Conservation (phyloP, 1,140 invertebrate species). For the Lepidostoma basale region DNA sequence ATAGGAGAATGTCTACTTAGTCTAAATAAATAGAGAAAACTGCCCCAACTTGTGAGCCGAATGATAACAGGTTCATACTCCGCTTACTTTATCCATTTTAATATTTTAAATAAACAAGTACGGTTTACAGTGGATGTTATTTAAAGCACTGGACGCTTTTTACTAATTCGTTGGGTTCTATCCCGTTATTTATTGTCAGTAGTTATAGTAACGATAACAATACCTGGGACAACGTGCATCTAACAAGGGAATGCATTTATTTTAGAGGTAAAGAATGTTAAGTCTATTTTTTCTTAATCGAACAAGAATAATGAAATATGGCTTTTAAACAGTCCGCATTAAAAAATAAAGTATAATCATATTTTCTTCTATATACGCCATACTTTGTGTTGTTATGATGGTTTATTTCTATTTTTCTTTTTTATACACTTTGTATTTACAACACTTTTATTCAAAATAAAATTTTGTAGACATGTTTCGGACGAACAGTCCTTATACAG, state of each 20-base stretch:
- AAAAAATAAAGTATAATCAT: no score
- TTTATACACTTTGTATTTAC: no score
- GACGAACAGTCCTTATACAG: no score
- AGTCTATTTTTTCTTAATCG: neutral
- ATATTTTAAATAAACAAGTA: conserved; percentile 46
- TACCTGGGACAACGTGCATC: conserved; percentile 37
- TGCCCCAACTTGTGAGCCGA: conserved; percentile 14
- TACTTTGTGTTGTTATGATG: no score
- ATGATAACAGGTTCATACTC: conserved; percentile 42
- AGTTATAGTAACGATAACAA: conserved; percentile 42
- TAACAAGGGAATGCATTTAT: conserved; percentile 43
- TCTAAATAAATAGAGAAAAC: neutral
- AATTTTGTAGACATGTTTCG: no score
- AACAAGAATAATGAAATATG: no score
- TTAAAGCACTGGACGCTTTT: conserved; percentile 38
- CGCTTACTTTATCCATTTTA: conserved; percentile 32
- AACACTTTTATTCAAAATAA: no score
- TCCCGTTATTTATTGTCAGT: conserved; percentile 45
- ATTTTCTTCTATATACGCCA: no score
- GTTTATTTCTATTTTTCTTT: no score
- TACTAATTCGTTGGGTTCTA: conserved; percentile 46
- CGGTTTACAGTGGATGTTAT: conserved; percentile 24
- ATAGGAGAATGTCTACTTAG: neutral
- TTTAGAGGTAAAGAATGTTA: no score
- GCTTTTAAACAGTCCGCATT: no score